Percentiles rank a stretch among this genome's conserved stretches.
These are phyloP conservation scores for Trimorus sp. DNA, from an alignment of 2,888 invertebrate species.

Conservation along the genomic window DNA sequence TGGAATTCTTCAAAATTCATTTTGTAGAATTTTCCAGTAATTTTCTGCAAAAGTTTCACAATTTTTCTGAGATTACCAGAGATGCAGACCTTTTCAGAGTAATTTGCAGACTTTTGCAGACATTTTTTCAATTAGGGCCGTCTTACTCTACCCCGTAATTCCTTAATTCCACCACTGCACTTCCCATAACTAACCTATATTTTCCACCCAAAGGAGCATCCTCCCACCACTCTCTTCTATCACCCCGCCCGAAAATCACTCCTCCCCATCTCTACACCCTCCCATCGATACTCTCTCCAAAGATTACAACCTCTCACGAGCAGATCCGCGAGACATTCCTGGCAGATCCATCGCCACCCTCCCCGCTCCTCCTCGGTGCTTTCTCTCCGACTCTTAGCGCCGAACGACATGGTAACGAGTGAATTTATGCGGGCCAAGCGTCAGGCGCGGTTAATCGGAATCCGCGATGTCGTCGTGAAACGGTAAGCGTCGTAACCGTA, in stretches of 20 bases:
- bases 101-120: too few species aligned
- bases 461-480: slow-evolving; percentile 65
- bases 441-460: slow-evolving; percentile 68
- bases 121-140: too few species aligned
- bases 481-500: slow-evolving; percentile 69
- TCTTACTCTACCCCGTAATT: too few species aligned
- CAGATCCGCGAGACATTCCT: slow-evolving; percentile 48
- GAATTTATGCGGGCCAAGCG: slow-evolving; percentile 67
- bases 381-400: slow-evolving; percentile 27
- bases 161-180: too few species aligned
- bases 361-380: neutral
- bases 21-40: too few species aligned
- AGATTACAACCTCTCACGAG: slow-evolving; percentile 40
- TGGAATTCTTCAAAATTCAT: too few species aligned
- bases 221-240: slow-evolving; percentile 4
- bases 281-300: slow-evolving; percentile 24
- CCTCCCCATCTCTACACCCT: slow-evolving; percentile 20
- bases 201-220: too few species aligned
- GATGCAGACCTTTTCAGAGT: too few species aligned
- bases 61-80: too few species aligned
- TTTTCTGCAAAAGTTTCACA: too few species aligned
- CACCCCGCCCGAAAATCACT: slow-evolving; percentile 18
- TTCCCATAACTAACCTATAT: too few species aligned
- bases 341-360: slow-evolving; percentile 26
- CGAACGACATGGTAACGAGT: slow-evolving; percentile 67